Evolutionary conservation across 2,797 vertebrate genomes (phyloP), one percentile per base, ranked within the genome.

Genomic region (Phataginus tricuspis): DNA sequence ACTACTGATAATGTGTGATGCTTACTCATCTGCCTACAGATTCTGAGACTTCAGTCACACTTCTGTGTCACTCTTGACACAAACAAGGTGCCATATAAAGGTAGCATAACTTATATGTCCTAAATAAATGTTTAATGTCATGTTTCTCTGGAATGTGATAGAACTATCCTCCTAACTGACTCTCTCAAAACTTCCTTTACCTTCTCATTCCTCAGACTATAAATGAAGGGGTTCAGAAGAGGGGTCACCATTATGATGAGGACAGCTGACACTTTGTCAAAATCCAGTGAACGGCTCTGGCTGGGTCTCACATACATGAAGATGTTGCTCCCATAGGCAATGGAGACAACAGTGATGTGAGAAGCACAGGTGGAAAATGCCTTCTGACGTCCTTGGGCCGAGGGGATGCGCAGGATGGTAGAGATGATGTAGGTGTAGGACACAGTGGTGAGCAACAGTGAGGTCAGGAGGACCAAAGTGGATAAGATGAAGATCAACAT

Each of bases 401-500:
- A 84, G 23, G 63, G n/a, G 63, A 84, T 84, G 63, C 2, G 5
- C 5, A 53, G 21, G 63, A 84, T 61, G 78, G 63, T 66, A 53
- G 82, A 84, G 6, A 84, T 68, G 45, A 84, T 37, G 63, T 51
- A 84, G 3, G 42, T 37, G 9, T 84, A 84, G 63, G 82, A 84
- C 13, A 34, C 6, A 0, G 16, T 59, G 4, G 53, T 90, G 23
- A 90, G 7, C 31, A 69, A 11, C 53, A 80, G 16, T 0, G 23
- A 90, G 5, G 6, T 80, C 23, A 90, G 75, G 11, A 90, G 29
- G 37, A 86, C 23, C 4, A 86, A 18, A 14, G 71, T 57, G 0
- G 93, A 93, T 53, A 93, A 21, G 34, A 97, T 29, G 23, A 96
- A 96, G 31, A 45, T 86, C 25, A 92, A 21, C 23, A 90, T 77